A percentile compares a stretch with the other conserved stretches of the same genome.
Evolutionary conservation across 2,113 vertebrate species (phyloP).

Genomic region (Phaethornis superciliosus): DNA sequence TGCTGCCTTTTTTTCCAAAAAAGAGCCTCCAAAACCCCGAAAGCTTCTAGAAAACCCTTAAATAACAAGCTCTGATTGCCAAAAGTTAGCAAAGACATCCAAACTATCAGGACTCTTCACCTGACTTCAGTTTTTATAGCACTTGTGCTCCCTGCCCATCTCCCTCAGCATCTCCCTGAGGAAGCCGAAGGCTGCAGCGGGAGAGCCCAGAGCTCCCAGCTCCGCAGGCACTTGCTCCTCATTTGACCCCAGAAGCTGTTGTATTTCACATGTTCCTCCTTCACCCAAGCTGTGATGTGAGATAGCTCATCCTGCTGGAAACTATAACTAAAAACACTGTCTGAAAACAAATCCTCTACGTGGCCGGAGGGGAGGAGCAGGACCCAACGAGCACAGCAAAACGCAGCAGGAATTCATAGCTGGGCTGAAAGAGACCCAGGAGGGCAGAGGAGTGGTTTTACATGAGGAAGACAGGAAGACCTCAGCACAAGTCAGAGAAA

Average conservation of each 20-base stretch:
- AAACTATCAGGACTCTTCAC: background rate
- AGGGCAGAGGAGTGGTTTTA: background rate
- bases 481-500: background rate
- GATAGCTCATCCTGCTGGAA: slow-evolving; percentile 12
- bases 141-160: accelerated
- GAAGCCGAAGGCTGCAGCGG: background rate
- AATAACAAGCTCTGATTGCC: background rate
- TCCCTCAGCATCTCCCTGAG: background rate
- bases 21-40: background rate
- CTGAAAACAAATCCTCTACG: background rate
- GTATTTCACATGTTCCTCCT: slow-evolving; percentile 23
- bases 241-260: background rate
- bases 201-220: background rate
- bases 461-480: background rate
- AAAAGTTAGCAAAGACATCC: background rate
- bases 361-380: background rate
- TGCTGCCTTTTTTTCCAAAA: background rate
- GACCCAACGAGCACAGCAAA: background rate
- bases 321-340: background rate
- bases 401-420: background rate
- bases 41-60: background rate
- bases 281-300: background rate
- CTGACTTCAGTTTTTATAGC: background rate
- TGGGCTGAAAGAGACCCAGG: background rate
- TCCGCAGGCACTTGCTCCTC: background rate